Evolutionary conservation across 1,140 invertebrate genomes (phyloP).

Genomic region (Sycobia sp.): DNA sequence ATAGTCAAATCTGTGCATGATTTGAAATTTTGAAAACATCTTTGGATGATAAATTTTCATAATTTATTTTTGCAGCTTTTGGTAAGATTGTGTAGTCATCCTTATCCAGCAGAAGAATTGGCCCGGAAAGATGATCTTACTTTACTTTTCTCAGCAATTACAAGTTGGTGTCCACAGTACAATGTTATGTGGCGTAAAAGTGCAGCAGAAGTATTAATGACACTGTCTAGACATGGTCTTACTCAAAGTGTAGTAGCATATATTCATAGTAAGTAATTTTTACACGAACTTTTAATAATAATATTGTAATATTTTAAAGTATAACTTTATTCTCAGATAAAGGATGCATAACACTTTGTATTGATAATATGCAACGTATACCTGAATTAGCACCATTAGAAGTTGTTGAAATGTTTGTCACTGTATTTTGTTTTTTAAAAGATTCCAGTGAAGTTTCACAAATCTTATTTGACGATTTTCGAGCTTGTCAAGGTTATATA

Average conservation of each 20-base stretch:
- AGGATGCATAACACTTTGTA: slow-evolving; percentile 90
- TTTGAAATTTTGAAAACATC: too few species aligned
- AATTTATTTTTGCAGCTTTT: slow-evolving; percentile 72
- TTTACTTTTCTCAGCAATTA: slow-evolving; percentile 94
- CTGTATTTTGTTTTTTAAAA: slow-evolving; percentile 96
- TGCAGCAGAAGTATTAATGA: slow-evolving; percentile 95
- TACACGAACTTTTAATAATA: slow-evolving; percentile 8
- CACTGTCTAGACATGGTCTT: slow-evolving; percentile 90
- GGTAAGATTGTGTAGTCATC: slow-evolving; percentile 89
- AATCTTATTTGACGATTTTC: slow-evolving; percentile 93
- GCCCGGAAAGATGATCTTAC: slow-evolving; percentile 95
- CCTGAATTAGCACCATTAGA: slow-evolving; percentile 91
- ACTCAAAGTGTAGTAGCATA: slow-evolving; percentile 92
- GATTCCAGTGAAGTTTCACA: slow-evolving; percentile 98
- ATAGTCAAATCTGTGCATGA: too few species aligned
- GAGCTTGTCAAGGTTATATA: slow-evolving; percentile 90
- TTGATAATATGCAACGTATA: slow-evolving; percentile 96
- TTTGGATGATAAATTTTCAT: too few species aligned
- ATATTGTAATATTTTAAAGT: not conserved
- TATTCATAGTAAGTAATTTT: slow-evolving; percentile 84
- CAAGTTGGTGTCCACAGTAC: slow-evolving; percentile 88
- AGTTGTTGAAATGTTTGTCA: slow-evolving; percentile 97
- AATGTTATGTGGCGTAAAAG: slow-evolving; percentile 97
- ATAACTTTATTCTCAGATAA: slow-evolving; percentile 74
- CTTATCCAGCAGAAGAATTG: slow-evolving; percentile 92